phyloP scores from a whole-genome alignment of 2,797 vertebrate species.

The Lutjanus argentimaculatus region DNA sequence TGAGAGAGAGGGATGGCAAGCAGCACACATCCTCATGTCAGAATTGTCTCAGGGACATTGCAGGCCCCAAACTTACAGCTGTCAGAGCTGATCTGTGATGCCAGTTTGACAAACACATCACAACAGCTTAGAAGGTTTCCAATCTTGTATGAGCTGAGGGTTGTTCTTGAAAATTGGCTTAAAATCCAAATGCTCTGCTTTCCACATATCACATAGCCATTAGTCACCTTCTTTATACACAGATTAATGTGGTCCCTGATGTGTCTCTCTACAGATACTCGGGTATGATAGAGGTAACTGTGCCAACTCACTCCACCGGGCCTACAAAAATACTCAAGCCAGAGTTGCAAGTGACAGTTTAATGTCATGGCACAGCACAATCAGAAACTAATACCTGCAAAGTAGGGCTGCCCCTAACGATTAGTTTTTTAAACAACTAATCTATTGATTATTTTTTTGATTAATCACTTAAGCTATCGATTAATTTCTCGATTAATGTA shows the following conservation, averaged over 20 bases:
- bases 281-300: constrained; percentile 37
- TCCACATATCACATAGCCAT: background rate
- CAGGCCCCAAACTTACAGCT: background rate
- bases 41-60: background rate
- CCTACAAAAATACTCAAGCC: constrained; percentile 36
- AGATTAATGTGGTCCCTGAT: constrained; percentile 10
- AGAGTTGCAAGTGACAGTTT: constrained; percentile 28
- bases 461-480: no score
- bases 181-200: background rate
- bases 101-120: background rate
- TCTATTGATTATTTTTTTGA: no score
- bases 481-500: no score
- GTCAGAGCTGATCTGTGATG: constrained; percentile 9
- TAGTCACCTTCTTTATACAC: background rate
- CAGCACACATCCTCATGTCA: background rate
- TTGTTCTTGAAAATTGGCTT: background rate
- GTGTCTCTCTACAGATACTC: constrained; percentile 14
- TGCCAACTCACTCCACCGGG: constrained; percentile 23
- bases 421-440: no score
- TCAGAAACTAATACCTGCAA: background rate
- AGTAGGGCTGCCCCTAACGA: background rate
- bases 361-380: constrained; percentile 23
- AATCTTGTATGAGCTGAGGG: background rate
- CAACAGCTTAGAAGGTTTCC: background rate
- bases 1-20: background rate